A percentile compares a stretch with the other conserved stretches of the same genome.
Evolutionary conservation across 35 echinoderm and acorn worm genomes (phyloP).

Genomic region (Apostichopus japonicus): DNA sequence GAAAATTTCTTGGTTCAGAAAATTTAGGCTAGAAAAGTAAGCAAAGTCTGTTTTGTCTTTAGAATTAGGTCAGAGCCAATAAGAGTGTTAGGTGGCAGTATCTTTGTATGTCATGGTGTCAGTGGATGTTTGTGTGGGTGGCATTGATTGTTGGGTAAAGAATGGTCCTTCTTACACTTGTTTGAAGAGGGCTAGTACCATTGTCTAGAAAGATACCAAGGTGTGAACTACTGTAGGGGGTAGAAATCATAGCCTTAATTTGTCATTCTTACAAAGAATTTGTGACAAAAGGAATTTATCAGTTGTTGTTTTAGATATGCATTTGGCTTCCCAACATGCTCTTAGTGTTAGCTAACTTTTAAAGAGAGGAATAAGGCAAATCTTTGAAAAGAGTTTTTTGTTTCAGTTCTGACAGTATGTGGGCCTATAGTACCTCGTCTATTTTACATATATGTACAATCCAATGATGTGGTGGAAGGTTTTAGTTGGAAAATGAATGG

Average conservation of each 20-base stretch:
- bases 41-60: neutral
- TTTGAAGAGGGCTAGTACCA: neutral
- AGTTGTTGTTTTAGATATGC: neutral
- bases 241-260: neutral
- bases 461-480: no score
- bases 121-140: constrained; percentile 12
- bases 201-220: neutral
- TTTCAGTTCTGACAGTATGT: no score
- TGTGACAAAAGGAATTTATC: neutral
- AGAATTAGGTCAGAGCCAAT: neutral
- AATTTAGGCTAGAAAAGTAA: neutral
- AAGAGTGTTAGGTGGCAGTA: neutral
- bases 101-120: neutral
- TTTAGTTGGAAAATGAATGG: no score
- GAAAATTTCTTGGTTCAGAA: neutral
- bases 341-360: no score
- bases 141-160: neutral
- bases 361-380: no score
- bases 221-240: neutral
- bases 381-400: no score
- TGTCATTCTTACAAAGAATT: neutral
- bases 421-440: no score
- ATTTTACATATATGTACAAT: no score
- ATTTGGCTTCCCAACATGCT: no score
- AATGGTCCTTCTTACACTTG: neutral